These are phyloP conservation scores for Pseudeuparius sepicola DNA, from an alignment of 2,888 invertebrate genomes.

Conservation along the genomic window DNA sequence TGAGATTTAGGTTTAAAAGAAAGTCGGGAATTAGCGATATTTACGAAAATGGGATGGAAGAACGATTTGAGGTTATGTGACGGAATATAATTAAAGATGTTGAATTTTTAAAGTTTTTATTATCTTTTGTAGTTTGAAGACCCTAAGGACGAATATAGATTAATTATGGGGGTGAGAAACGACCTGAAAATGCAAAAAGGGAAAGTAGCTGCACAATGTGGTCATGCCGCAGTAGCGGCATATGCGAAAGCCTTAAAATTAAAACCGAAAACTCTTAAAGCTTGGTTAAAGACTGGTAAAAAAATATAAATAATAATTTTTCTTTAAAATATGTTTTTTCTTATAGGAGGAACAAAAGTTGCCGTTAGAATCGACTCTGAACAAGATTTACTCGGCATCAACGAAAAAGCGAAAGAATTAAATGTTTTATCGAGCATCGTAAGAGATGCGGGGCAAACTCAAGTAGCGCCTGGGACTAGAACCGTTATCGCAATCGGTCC, in stretches of 20 bases:
- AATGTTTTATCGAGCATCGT: conserved; percentile 68
- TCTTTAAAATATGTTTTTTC: conserved; percentile 3
- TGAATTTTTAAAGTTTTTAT: no score
- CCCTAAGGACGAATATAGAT: conserved; percentile 54
- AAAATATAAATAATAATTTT: neutral
- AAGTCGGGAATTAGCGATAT: conserved; percentile 20
- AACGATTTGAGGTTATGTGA: conserved; percentile 32
- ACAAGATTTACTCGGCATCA: conserved; percentile 57
- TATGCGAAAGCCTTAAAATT: conserved; percentile 59
- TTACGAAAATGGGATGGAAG: conserved; percentile 32
- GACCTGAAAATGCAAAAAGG: conserved; percentile 94
- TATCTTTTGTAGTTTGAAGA: conserved; percentile 32
- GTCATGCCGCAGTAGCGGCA: conserved; percentile 87
- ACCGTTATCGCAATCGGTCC: conserved; percentile 94
- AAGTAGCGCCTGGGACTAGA: conserved; percentile 77
- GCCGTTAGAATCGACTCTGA: conserved; percentile 74
- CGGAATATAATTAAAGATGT: no score
- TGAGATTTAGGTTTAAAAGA: conserved; percentile 20
- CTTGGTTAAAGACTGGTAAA: conserved; percentile 42
- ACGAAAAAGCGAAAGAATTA: conserved; percentile 55
- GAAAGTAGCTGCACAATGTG: conserved; percentile 88
- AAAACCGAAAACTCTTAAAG: conserved; percentile 49
- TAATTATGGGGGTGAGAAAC: conserved; percentile 77
- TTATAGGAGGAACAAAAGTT: conserved; percentile 71
- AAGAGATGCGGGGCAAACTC: conserved; percentile 87